These are phyloP conservation scores for Styela plicata DNA, from an alignment of 23 tunicate genomes.

Conservation along the genomic window DNA sequence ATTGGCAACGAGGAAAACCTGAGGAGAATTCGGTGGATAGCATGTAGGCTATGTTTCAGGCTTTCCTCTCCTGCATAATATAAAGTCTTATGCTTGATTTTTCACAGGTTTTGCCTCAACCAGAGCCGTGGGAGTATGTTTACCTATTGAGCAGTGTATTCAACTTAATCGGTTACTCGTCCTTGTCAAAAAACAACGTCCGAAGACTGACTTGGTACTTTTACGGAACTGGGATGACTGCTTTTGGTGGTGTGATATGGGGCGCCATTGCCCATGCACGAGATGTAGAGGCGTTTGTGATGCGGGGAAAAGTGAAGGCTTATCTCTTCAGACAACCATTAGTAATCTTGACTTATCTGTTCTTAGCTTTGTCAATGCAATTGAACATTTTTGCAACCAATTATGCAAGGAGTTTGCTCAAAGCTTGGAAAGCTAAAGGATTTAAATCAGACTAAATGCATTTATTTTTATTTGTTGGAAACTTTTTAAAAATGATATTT, in stretches of 20 bases:
- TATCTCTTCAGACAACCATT: conserved; percentile 23
- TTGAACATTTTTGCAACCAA: conserved; percentile 27
- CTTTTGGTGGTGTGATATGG: conserved; percentile 4
- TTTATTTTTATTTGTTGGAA: too few species aligned
- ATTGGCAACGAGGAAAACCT: too few species aligned
- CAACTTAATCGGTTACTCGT: conserved; percentile 23
- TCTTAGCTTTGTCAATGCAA: conserved; percentile 22
- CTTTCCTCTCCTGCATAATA: too few species aligned
- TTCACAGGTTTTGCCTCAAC: conserved; percentile 20
- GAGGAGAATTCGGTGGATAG: too few species aligned
- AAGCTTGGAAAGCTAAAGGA: conserved; percentile 36
- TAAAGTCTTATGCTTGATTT: too few species aligned
- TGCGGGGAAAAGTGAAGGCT: conserved; percentile 21
- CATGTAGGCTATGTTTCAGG: too few species aligned
- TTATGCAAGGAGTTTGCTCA: conserved; percentile 21
- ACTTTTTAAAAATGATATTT: too few species aligned
- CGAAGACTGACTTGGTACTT: conserved; percentile 1
- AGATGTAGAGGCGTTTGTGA: conserved; percentile 12
- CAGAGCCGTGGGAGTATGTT: conserved; percentile 20
- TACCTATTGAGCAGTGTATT: conserved; percentile 13
- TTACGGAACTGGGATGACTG: conserved; percentile 16
- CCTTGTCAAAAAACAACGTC: conserved; percentile 3
- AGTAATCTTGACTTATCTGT: conserved; percentile 13
- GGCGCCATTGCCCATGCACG: conserved; percentile 10
- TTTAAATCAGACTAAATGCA: not conserved